Base-by-base conservation (phyloP, 2,797 vertebrate species). In the Paratrypauchen microcephalus region DNA sequence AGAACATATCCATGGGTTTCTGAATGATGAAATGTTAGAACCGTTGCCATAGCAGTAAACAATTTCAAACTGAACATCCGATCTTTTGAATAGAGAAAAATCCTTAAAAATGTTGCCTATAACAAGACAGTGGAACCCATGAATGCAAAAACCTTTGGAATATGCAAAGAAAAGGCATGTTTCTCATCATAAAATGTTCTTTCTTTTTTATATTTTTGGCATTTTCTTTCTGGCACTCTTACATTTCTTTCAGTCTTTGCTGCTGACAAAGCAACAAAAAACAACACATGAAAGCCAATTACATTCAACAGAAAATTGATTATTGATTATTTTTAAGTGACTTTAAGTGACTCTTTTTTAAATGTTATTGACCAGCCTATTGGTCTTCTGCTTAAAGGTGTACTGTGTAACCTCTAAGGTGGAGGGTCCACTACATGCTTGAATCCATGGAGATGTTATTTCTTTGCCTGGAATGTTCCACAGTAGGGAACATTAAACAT, bases 291-390 rank as follows among this genome's bases (percentile, higher is more conserved):
- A 21, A 45, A 62, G 18, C 28, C 11, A 39, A 61, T 41, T 39
- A 23, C 23, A 7, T 13, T 39, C 1, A 23, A 13, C 21, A 11
- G 36, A 26, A n/a, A 47, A 47, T 47, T 24, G 61, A 47, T 28
- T 60, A 61, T 61, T 61, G 59, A 61, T 63, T 61, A 21, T 47
- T 45, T 45, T 63, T 63, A 47, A 63, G 36, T 23, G 39, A 63
- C 61, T 63, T 24, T n/a, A n/a, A n/a, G n/a, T n/a, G n/a, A n/a
- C 12, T 15, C 13, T 21, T 11, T 36, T 36, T 62, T 62, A 57
- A 60, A 23, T 62, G 36, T 15, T 23, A 8, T 23, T 4, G 8
- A 23, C 18, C 1, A 26, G 24, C 24, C 2, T 2, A 26, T 26
- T 26, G 24, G 24, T 26, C 24, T 26, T 26, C 24, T 26, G 24